Base-by-base conservation (phyloP, 2,888 invertebrate genomes). In the Ectemnius lituratus region DNA sequence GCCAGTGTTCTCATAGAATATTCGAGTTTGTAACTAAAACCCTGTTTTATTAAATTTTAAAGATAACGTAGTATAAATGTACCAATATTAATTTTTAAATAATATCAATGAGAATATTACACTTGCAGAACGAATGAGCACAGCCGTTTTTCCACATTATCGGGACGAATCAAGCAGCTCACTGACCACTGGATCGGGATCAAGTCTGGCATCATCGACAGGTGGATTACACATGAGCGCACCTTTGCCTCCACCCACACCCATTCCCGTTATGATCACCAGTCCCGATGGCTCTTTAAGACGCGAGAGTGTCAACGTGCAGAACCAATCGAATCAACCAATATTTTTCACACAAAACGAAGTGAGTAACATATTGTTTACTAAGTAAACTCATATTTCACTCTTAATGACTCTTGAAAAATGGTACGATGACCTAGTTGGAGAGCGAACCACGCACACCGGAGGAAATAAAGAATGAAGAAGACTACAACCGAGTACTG, bases 91-190 rank as follows among this genome's bases (percentile, higher is more conserved):
- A 23, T 23, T 23, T 23, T 58, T 20, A n/a, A 58, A 46, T 4
- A 18, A 27, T 23, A 4, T 20, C 20, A 23, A 23, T 20, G 2
- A 20, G 20, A 20, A 20, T 3, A 3, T 23, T 64, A 56, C 82
- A 81, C 80, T 86, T 58, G 80, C 86, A 92, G 92, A 92, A 82
- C 91, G 90, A 16, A 86, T 90, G 74, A 90, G 90, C 77, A 89
- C 80, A 77, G 90, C 84, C 20, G 86, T 90, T 11, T 92, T 92
- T 75, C 91, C 91, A 23, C 89, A 90, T 46, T 88, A 91, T 75
- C 87, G 91, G 20, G 94, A 94, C 82, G 94, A 94, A 82, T 94
- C 94, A 4, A 88, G 94, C 66, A 94, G 94, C 82, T 94, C 94
- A 59, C 92, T 94, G 63, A 94, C 94, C 81, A 94, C 94, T 67